Conservation (phyloP, 2,888 invertebrate species). For the Neoaliturus tenellus region DNA sequence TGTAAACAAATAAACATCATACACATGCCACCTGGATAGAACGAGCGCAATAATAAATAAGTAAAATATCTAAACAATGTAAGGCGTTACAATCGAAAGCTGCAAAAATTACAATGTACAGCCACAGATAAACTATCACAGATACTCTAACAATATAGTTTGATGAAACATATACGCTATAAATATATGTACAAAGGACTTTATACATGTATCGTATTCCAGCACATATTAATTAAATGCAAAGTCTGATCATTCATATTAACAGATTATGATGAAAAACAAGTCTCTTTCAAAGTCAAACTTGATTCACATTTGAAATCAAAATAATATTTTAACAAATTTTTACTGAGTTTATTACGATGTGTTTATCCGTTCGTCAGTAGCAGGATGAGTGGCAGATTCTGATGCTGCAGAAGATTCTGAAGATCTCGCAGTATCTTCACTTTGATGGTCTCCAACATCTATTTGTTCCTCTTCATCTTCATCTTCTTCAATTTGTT, state of each 20-base stretch:
- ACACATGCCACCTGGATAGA: conserved; percentile 9
- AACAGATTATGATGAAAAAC: neutral
- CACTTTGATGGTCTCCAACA: conserved; percentile 55
- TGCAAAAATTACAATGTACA: conserved; percentile 40
- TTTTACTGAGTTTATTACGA: neutral
- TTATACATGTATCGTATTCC: neutral
- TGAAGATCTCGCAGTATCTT: neutral
- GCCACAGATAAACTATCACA: conserved; percentile 46
- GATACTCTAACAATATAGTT: conserved; percentile 49
- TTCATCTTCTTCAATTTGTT: conserved; percentile 46
- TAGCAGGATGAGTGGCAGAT: neutral
- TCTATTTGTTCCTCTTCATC: conserved; percentile 59
- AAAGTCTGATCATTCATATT: neutral
- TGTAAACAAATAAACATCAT: neutral
- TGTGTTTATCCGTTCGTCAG: neutral
- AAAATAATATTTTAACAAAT: neutral
- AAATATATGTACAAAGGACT: conserved; percentile 30
- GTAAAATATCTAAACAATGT: neutral
- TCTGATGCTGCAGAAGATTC: neutral
- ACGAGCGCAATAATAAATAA: conserved; percentile 8
- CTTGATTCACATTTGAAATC: neutral
- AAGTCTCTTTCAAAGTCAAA: neutral
- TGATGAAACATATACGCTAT: conserved; percentile 13
- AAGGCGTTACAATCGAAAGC: conserved; percentile 30
- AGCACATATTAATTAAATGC: neutral